Base-by-base conservation (phyloP, 64 coral and sea anemone species). In the Porites australiensis region DNA sequence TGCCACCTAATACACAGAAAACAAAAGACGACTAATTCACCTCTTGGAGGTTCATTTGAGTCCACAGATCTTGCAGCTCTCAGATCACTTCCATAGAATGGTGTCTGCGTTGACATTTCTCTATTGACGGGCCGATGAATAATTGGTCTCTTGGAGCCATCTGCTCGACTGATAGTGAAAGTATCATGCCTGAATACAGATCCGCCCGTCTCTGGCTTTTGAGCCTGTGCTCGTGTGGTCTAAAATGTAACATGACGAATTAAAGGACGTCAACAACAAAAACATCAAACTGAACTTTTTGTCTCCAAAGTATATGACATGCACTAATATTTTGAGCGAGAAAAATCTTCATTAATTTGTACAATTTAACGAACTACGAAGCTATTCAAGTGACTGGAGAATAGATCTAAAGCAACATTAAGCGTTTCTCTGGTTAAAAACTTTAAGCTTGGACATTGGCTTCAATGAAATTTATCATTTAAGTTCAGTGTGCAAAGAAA, bases 21-120 rank as follows among this genome's bases (percentile, higher is more conserved):
- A 9, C 3, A 57, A 7, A 57, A 57, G 12, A 57, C 0, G 12
- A 3, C 3, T 21, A 0, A 70, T 7, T 9, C 44, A 96, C 92
- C 92, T 93, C 82, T 72, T 46, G 85, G 65, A 45, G 92, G 92
- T 19, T 97, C 95, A 59, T 82, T 90, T 48, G 95, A 97, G 79
- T 97, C 95, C 20, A 94, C 92, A 71, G 92, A 88, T 77, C 91
- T 90, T 51, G 89, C 93, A 4, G 75, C 69, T 86, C 82, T 72
- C 23, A 95, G 75, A 44, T 91, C 88, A 50, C 46, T 70, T 8
- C 93, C 93, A 91, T 91, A 90, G 68, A 95, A 95, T 19, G 92
- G 91, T 49, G 95, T 98, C 77, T 98, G 92, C 12, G 82, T 87
- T 48, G 92, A 89, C 8, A 59, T 88, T 58, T 91, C 82, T 64